Evolutionary conservation across 37 sponge, comb jelly and placozoan species (phyloP).

Genomic region (Halisarca cf. caerulea): DNA sequence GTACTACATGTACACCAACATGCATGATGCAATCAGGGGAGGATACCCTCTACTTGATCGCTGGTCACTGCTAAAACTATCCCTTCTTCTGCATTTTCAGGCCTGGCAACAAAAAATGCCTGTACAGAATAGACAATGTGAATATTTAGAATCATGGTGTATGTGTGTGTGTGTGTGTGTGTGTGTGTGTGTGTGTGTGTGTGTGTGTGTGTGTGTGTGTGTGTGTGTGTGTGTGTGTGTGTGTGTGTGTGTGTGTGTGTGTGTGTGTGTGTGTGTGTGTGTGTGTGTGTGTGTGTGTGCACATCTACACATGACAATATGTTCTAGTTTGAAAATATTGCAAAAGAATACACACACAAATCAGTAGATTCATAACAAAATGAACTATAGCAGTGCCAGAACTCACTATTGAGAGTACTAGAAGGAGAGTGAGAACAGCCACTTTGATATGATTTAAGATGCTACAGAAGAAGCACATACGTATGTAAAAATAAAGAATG

Average conservation of each 20-base stretch:
- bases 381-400: too few relatives aligned
- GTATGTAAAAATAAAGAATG: too few relatives aligned
- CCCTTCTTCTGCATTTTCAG: conserved; percentile 43
- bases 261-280: conserved; percentile 42
- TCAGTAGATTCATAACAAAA: too few relatives aligned
- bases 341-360: too few relatives aligned
- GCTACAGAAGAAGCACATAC: not conserved
- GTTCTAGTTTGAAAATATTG: too few relatives aligned
- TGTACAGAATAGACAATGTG: conserved; percentile 37
- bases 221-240: not conserved
- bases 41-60: conserved; percentile 26
- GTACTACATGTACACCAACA: conserved; percentile 19
- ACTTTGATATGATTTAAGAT: conserved; percentile 7
- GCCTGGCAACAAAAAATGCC: conserved; percentile 53
- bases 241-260: conserved; percentile 3
- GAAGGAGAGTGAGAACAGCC: not conserved
- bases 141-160: not conserved
- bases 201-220: conserved; percentile 12
- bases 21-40: conserved; percentile 17
- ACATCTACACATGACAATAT: not conserved
- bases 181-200: conserved; percentile 31
- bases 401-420: not conserved
- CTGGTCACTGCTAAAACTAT: not conserved
- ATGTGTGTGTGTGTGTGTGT: conserved; percentile 30
- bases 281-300: conserved; percentile 24